Evolutionary conservation across 2,888 invertebrate genomes (phyloP).

Genomic region (Gnatocerus cornutus): DNA sequence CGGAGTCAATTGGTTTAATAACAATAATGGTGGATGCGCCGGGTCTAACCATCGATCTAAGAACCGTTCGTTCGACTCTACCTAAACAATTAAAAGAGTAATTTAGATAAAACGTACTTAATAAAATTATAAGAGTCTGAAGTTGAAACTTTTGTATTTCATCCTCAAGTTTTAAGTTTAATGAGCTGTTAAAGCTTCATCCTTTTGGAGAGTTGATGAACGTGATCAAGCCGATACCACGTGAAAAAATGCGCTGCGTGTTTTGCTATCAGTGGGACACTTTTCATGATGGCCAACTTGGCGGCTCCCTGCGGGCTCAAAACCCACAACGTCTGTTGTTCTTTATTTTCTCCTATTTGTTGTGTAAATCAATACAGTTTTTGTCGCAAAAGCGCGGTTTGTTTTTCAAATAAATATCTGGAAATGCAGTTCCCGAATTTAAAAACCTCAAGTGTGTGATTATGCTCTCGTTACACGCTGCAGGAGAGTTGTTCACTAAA

Average conservation of each 20-base stretch:
- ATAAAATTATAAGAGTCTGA: too few species aligned
- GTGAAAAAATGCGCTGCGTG: too few species aligned
- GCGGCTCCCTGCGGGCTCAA: background rate
- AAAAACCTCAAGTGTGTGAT: background rate
- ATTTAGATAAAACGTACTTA: too few species aligned
- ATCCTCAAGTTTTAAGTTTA: background rate
- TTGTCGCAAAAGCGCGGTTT: background rate
- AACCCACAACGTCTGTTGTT: background rate
- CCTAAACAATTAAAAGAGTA: too few species aligned
- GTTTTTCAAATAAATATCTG: background rate
- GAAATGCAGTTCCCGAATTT: too few species aligned
- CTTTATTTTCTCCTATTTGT: background rate
- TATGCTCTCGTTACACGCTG: background rate
- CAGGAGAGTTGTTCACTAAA: background rate
- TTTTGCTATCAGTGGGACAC: too few species aligned
- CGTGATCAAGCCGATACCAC: too few species aligned
- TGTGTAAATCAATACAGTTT: background rate
- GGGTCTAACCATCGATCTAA: background rate
- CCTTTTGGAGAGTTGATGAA: too few species aligned
- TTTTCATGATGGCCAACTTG: background rate
- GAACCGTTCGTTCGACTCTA: too few species aligned
- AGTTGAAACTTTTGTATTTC: background rate
- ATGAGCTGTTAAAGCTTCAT: conserved; percentile 10
- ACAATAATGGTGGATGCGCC: background rate
- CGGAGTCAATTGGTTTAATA: too few species aligned